Percentiles rank a stretch among this genome's conserved stretches.
Evolutionary conservation across 2,888 invertebrate genomes (phyloP).

Genomic region (Archaeoteleia sp.): DNA sequence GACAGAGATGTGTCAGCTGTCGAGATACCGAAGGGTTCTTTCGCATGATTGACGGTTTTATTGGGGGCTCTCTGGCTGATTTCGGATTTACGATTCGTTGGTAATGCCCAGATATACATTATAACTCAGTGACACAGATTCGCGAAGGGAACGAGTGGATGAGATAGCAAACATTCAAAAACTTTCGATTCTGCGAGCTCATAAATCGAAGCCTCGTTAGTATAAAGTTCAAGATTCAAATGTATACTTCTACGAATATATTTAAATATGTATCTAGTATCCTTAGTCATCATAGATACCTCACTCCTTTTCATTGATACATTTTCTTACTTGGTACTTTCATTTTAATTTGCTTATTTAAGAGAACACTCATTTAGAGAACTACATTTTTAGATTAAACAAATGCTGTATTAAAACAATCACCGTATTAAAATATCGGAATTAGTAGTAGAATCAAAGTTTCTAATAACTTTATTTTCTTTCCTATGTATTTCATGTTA

Average conservation of each 20-base stretch:
- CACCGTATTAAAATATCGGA: no score
- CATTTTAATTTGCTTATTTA: no score
- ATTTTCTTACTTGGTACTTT: no score
- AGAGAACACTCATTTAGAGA: slow-evolving; percentile 17
- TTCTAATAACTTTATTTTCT: no score
- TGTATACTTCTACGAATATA: slow-evolving; percentile 1
- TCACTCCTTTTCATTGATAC: slow-evolving; percentile 2
- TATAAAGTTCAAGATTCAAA: background rate
- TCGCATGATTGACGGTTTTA: slow-evolving; percentile 71
- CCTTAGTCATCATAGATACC: slow-evolving; percentile 14
- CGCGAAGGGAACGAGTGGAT: slow-evolving; percentile 3
- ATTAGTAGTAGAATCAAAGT: no score
- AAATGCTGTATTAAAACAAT: no score
- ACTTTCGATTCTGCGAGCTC: background rate
- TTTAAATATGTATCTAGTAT: slow-evolving; percentile 1
- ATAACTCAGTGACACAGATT: slow-evolving; percentile 21
- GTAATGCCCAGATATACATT: slow-evolving; percentile 15
- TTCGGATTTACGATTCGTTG: slow-evolving; percentile 62
- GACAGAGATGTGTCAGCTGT: slow-evolving; percentile 69
- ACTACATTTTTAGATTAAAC: slow-evolving; percentile 7
- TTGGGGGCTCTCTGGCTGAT: slow-evolving; percentile 62
- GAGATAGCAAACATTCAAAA: slow-evolving; percentile 8
- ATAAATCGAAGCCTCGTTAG: slow-evolving; percentile 13
- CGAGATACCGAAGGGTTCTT: slow-evolving; percentile 58
- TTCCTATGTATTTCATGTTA: no score